Conservation (phyloP, 2,888 invertebrate genomes). For the Mesorhabditis belari region DNA sequence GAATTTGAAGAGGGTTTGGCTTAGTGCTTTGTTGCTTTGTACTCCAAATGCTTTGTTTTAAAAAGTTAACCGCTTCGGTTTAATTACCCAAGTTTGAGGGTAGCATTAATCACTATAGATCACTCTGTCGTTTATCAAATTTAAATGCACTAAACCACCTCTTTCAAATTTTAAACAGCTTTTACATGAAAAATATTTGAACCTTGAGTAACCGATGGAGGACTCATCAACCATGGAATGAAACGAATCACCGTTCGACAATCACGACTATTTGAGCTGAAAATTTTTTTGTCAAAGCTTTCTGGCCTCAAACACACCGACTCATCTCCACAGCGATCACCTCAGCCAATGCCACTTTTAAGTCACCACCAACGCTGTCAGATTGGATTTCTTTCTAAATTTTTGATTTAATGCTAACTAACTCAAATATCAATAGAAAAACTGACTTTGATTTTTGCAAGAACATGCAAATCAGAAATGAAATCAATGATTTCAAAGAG, state of each 20-base stretch:
- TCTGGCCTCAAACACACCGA: neutral
- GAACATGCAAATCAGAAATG: conserved; percentile 86
- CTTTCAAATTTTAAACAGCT: neutral
- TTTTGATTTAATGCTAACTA: neutral
- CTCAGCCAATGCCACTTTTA: conserved; percentile 86
- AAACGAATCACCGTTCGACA: conserved; percentile 46
- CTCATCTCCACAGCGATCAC: conserved; percentile 56
- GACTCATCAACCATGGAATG: conserved; percentile 52
- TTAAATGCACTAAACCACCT: neutral
- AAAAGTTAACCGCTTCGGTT: too few species aligned
- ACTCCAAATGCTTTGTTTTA: too few species aligned
- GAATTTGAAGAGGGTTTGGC: too few species aligned
- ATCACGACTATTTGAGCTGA: conserved; percentile 37
- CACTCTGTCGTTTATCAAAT: neutral
- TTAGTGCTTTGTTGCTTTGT: too few species aligned
- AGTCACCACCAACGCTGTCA: conserved; percentile 79
- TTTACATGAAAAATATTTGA: neutral
- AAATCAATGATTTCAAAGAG: conserved; percentile 87
- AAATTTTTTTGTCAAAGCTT: neutral
- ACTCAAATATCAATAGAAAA: neutral
- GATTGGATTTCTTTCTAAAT: conserved; percentile 47
- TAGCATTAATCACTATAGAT: too few species aligned
- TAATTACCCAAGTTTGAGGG: too few species aligned
- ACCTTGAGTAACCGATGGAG: conserved; percentile 46
- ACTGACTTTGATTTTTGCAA: conserved; percentile 87